phyloP scores from a whole-genome alignment of 2,113 vertebrate species.

The Haplotaxodon microlepis region DNA sequence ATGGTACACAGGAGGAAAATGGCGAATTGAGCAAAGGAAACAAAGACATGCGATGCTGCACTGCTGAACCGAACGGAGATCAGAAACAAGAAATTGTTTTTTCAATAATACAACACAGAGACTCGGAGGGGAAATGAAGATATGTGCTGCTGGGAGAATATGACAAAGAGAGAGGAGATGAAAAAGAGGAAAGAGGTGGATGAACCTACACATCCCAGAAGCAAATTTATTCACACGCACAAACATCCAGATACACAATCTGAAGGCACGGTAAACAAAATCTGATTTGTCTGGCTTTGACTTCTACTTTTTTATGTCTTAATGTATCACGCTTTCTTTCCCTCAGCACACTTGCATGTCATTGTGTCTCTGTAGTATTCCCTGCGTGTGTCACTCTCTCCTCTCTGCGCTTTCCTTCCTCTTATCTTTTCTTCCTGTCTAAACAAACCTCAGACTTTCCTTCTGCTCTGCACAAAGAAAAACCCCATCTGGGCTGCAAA shows the following conservation, averaged over 20 bases:
- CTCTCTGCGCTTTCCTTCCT: not conserved
- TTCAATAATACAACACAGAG: constrained; percentile 23
- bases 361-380: not conserved
- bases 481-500: not conserved
- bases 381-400: not conserved
- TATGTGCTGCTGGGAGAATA: not conserved
- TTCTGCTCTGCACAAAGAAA: not conserved
- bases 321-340: not conserved
- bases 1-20: not conserved
- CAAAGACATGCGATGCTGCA: not conserved
- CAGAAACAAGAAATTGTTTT: not conserved
- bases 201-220: constrained; percentile 7
- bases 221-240: not conserved
- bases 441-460: constrained; percentile 15
- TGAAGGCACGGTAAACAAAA: not conserved
- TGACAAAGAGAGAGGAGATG: not conserved
- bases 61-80: not conserved
- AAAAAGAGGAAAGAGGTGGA: not conserved
- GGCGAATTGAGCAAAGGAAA: not conserved
- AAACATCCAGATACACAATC: not conserved
- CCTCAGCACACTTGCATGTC: not conserved
- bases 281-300: not conserved
- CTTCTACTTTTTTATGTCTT: not conserved
- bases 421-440: not conserved
- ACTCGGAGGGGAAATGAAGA: not conserved